These are phyloP conservation scores for Clarias batrachus DNA, from an alignment of 2,113 vertebrate genomes.

Conservation along the genomic window DNA sequence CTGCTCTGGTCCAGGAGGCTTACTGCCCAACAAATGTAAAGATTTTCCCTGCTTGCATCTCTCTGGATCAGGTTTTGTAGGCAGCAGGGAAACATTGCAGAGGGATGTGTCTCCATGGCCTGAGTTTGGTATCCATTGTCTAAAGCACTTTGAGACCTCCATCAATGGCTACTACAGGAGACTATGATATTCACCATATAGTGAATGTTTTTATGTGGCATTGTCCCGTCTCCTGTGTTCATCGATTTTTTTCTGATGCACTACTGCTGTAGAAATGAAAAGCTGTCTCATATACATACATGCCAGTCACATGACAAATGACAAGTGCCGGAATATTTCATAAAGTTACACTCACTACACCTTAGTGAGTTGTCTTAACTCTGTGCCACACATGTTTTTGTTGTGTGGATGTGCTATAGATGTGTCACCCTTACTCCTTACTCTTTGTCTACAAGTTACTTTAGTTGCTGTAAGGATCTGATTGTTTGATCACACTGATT, in stretches of 20 bases:
- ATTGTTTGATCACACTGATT: constrained; percentile 19
- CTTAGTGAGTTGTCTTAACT: constrained; percentile 72
- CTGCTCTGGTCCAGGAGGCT: constrained; percentile 12
- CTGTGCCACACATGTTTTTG: constrained; percentile 57
- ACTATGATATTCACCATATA: constrained; percentile 12
- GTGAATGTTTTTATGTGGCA: constrained; percentile 13
- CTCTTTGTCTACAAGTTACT: constrained; percentile 16
- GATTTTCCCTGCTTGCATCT: background rate
- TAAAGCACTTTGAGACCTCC: constrained; percentile 37
- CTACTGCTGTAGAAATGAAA: constrained; percentile 36
- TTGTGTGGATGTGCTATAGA: constrained; percentile 50
- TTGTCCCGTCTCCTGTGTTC: constrained; percentile 37
- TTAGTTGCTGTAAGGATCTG: constrained; percentile 12
- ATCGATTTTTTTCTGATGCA: constrained; percentile 29
- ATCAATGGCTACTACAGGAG: constrained; percentile 19
- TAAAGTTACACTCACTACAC: constrained; percentile 68
- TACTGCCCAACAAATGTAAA: constrained; percentile 4
- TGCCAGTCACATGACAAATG: constrained; percentile 64
- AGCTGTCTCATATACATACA: constrained; percentile 38
- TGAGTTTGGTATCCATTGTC: background rate
- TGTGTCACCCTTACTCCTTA: constrained; percentile 1
- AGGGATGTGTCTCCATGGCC: background rate
- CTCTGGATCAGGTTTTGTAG: background rate
- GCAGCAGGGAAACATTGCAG: background rate
- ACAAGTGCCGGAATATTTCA: constrained; percentile 78